Conservation (phyloP, 2,113 vertebrate species). For the Myrmecophaga tridactyla region DNA sequence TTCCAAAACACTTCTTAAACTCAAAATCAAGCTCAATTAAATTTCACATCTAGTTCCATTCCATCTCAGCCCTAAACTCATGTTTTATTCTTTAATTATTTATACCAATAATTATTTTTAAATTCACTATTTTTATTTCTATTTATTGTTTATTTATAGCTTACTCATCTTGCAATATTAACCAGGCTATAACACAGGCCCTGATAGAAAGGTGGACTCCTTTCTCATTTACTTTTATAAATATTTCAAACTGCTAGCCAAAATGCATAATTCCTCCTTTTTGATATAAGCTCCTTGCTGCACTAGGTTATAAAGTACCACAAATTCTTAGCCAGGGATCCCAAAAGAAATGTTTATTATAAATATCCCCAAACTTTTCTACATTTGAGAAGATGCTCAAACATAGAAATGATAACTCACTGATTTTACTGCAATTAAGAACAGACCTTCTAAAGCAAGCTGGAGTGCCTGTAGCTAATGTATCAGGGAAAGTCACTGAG, state of each 20-base stretch:
- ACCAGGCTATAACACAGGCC: slow-evolving; percentile 67
- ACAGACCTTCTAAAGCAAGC: background rate
- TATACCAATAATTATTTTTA: slow-evolving; percentile 81
- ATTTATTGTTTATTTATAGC: slow-evolving; percentile 84
- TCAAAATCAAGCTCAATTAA: slow-evolving; percentile 57
- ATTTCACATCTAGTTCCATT: slow-evolving; percentile 60
- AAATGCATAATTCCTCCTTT: slow-evolving; percentile 66
- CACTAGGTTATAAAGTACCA: slow-evolving; percentile 58
- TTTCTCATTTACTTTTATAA: slow-evolving; percentile 80
- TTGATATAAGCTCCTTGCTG: slow-evolving; percentile 49
- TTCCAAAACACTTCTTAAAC: slow-evolving; percentile 44
- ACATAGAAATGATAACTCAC: background rate
- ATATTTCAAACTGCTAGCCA: slow-evolving; percentile 77
- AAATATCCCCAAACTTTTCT: slow-evolving; percentile 20
- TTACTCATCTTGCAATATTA: slow-evolving; percentile 82
- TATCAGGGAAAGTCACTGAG: background rate
- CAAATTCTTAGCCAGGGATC: slow-evolving; percentile 46
- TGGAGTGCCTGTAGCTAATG: background rate
- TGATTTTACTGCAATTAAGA: background rate
- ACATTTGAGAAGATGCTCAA: background rate
- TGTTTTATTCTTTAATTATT: slow-evolving; percentile 77
- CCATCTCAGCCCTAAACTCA: slow-evolving; percentile 9
- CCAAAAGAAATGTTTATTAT: slow-evolving; percentile 33
- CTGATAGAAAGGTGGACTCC: slow-evolving; percentile 57
- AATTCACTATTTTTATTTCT: slow-evolving; percentile 79